phyloP scores from a whole-genome alignment of 2,113 vertebrate species.

The Barnardius zonarius region DNA sequence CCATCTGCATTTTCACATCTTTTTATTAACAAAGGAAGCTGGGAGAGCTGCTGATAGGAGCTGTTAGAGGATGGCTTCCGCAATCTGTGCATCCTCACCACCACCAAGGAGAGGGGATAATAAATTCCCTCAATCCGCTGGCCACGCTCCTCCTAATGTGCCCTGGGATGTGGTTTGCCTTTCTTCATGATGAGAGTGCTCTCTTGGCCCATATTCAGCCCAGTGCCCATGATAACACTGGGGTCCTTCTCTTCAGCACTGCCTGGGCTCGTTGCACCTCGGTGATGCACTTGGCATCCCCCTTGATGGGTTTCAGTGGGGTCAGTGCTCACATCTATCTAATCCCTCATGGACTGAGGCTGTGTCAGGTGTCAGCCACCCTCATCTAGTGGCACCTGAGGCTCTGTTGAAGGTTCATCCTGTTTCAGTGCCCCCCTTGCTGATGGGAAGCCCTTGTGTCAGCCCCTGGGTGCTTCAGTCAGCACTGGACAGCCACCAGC shows the following conservation, averaged over 20 bases:
- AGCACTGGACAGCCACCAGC: neutral
- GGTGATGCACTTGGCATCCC: neutral
- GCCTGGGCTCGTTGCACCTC: neutral
- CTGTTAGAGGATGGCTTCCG: neutral
- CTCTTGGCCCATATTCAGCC: slow-evolving; percentile 17
- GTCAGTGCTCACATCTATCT: neutral
- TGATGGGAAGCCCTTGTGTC: neutral
- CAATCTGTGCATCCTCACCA: neutral
- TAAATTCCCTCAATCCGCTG: neutral
- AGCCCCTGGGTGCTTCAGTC: neutral
- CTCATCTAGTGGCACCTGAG: accelerated
- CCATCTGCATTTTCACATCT: neutral
- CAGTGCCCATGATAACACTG: neutral
- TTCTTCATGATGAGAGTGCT: neutral
- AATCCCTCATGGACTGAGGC: neutral
- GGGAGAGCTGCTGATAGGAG: neutral
- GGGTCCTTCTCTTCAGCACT: neutral
- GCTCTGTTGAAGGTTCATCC: neutral
- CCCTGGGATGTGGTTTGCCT: slow-evolving; percentile 47
- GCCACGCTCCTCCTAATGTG: slow-evolving; percentile 22
- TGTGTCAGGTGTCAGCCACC: neutral
- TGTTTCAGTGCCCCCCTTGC: accelerated
- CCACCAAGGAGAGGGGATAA: neutral
- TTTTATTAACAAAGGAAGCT: neutral
- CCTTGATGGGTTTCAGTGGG: neutral